Evolutionary conservation across 2,888 invertebrate species (phyloP).

Genomic region (Lasioglossum villosulum): DNA sequence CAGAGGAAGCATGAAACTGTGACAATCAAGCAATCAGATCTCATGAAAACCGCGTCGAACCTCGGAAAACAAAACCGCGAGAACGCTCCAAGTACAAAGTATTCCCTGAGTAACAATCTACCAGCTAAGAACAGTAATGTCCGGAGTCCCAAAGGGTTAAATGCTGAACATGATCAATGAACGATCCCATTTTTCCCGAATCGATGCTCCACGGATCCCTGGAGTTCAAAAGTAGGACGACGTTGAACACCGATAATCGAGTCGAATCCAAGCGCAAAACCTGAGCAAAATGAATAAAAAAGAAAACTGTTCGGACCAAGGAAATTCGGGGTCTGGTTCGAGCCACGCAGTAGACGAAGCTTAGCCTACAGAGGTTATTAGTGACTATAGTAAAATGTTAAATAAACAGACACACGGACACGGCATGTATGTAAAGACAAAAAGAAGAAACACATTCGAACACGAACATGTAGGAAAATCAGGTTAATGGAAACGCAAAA

Average conservation of each 20-base stretch:
- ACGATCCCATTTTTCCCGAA: slow-evolving; percentile 9
- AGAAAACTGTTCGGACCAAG: slow-evolving; percentile 66
- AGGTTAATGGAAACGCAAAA: background rate
- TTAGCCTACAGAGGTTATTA: slow-evolving; percentile 74
- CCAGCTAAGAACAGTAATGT: background rate
- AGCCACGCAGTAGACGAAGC: slow-evolving; percentile 76
- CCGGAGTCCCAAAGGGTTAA: background rate
- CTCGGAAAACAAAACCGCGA: background rate
- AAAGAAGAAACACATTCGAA: background rate
- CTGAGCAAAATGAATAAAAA: slow-evolving; percentile 4
- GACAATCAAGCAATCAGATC: slow-evolving; percentile 8
- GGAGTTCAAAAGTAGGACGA: background rate
- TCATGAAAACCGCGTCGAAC: background rate
- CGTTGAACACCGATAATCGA: slow-evolving; percentile 5
- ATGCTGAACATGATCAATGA: slow-evolving; percentile 11
- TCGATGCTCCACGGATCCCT: background rate
- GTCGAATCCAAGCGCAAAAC: background rate
- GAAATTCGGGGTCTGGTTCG: slow-evolving; percentile 75
- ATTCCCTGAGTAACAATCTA: slow-evolving; percentile 3
- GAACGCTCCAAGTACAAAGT: background rate
- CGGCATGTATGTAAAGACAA: slow-evolving; percentile 39
- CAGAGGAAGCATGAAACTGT: background rate
- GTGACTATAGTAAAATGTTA: slow-evolving; percentile 26
- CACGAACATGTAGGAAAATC: slow-evolving; percentile 4
- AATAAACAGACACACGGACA: background rate